A percentile compares a stretch with the other conserved stretches of the same genome.
Evolutionary conservation across 2,888 invertebrate species (phyloP).

Genomic region (Eupelmus urozonus): DNA sequence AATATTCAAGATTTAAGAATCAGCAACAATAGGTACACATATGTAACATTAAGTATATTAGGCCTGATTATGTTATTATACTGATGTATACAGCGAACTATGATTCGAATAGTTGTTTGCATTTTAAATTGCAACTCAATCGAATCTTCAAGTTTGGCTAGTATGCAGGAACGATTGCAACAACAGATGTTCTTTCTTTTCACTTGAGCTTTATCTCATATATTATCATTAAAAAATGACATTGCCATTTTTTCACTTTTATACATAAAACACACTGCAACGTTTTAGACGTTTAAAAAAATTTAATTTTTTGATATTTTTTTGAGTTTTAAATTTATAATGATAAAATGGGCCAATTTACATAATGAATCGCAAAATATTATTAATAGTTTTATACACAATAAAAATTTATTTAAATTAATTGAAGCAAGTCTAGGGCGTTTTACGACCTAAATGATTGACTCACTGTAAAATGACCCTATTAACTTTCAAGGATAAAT

Average conservation of each 20-base stretch:
- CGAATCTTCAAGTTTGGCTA: conserved; percentile 50
- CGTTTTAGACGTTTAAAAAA: conserved; percentile 6
- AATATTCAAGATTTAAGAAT: conserved; percentile 70
- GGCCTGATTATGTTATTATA: conserved; percentile 74
- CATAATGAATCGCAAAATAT: conserved; percentile 17
- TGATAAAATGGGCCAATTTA: conserved; percentile 60
- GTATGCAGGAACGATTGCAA: conserved; percentile 53
- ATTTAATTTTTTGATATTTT: conserved; percentile 23
- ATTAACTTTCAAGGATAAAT: conserved; percentile 48
- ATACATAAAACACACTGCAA: conserved; percentile 20
- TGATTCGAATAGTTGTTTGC: conserved; percentile 52
- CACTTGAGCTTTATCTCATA: conserved; percentile 22
- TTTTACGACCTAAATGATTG: conserved; percentile 44
- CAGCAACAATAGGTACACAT: conserved; percentile 75
- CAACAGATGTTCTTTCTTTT: conserved; percentile 50
- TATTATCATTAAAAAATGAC: conserved; percentile 21
- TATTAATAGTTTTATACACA: conserved; percentile 32
- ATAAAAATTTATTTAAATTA: conserved; percentile 41
- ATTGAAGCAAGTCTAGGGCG: conserved; percentile 34
- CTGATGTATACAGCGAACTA: conserved; percentile 58
- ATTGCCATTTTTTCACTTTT: conserved; percentile 23
- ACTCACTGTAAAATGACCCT: conserved; percentile 41
- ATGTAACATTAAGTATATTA: conserved; percentile 76
- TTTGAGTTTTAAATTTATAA: conserved; percentile 46
- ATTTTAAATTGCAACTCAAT: conserved; percentile 34